Base-by-base conservation (phyloP, 2,797 vertebrate species). In the Micromesistius poutassou region DNA sequence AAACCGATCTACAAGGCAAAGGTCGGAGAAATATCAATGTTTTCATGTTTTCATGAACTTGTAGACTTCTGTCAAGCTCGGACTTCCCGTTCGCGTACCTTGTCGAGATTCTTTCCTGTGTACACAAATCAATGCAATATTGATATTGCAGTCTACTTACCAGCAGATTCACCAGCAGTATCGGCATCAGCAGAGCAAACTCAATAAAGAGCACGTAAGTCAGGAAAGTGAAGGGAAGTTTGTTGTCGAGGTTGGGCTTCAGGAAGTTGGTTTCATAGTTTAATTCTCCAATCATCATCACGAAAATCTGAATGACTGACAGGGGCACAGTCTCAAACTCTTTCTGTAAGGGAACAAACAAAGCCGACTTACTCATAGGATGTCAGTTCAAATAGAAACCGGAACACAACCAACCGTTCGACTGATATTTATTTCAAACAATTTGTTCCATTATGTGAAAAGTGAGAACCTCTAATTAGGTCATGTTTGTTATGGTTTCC, bases 201-300 rank as follows among this genome's bases (percentile, higher is more conserved):
- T 72, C 6, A 62, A 97, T 90, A 74, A 99, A 95, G 81, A 95
- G 87, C 0, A 83, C 0, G 83, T 95, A 98, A 73, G 97, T 98
- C 75, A 97, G 80, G 66, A 87, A 0, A 1, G 95, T 93, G 78
- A 96, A 97, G 0, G 94, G 91, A 78, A 99, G 90, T 78, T 92
- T 80, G 1, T 79, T 71, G 8, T 89, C 90, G 42, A 97, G 81
- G 77, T 93, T 91, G 0, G 95, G 90, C 0, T 95, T 90, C 73
- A 99, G 93, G 88, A 99, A 96, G 71, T 96, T 96, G 75, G 94
- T 97, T 3, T 95, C 95, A 81, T 98, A 99, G 89, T 96, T 98
- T 50, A 97, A 91, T 79, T 99, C 97, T 78, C 98, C 98, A 2
- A 98, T 93, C 95, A 97, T 99, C 97, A 99, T 99, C 85, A 96